Percentiles rank a stretch among this genome's conserved stretches.
Conservation (phyloP, 2,113 vertebrate genomes). For the Holacanthus passer region DNA sequence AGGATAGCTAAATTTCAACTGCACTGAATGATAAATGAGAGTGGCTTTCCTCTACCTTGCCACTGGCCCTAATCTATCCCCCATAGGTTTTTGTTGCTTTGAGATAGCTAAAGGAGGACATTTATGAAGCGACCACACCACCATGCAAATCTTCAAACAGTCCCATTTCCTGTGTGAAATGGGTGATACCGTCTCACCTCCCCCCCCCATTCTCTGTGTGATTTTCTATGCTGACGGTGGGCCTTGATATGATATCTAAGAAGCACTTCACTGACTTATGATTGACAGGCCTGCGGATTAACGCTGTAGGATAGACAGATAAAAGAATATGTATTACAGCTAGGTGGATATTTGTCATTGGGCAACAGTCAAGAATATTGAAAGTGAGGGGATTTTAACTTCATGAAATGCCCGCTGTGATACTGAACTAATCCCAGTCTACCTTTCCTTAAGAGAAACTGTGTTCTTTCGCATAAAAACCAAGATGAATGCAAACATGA, state of each 20-base stretch:
- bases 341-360: slow-evolving; percentile 68
- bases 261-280: slow-evolving; percentile 64
- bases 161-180: slow-evolving; percentile 69
- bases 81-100: slow-evolving; percentile 43
- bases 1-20: slow-evolving; percentile 28
- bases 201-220: slow-evolving; percentile 4
- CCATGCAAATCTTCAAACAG: slow-evolving; percentile 72
- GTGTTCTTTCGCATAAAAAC: background rate
- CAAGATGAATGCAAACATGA: slow-evolving; percentile 3
- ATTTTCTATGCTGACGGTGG: slow-evolving; percentile 40
- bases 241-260: slow-evolving; percentile 69
- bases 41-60: slow-evolving; percentile 27
- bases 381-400: slow-evolving; percentile 57
- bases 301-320: slow-evolving; percentile 55
- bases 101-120: slow-evolving; percentile 57
- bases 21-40: slow-evolving; percentile 54
- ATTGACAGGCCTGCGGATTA: slow-evolving; percentile 68
- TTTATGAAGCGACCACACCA: slow-evolving; percentile 45
- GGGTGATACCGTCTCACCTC: slow-evolving; percentile 34
- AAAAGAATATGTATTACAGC: slow-evolving; percentile 65
- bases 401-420: slow-evolving; percentile 62
- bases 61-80: slow-evolving; percentile 31
- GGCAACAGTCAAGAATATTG: slow-evolving; percentile 60
- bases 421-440: slow-evolving; percentile 25
- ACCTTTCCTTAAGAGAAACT: background rate